A percentile compares a stretch with the other conserved stretches of the same genome.
phyloP scores from a whole-genome alignment of 2,888 invertebrate species.

The Lasiommata megera region DNA sequence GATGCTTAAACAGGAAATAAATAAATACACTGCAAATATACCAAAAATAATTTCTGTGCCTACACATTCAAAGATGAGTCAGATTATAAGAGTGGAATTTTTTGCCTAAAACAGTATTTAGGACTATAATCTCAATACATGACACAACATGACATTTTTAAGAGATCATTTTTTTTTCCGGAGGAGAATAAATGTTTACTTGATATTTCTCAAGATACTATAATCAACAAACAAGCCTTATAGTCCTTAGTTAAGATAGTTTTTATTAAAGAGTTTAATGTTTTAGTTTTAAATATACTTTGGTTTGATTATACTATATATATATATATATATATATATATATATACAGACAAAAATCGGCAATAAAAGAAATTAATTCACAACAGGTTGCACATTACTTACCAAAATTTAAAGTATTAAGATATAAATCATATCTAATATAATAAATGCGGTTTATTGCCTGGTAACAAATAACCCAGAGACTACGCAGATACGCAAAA shows the following conservation, averaged over 20 bases:
- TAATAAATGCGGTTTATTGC: neutral
- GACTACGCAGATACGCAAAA: neutral
- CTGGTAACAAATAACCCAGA: constrained; percentile 1
- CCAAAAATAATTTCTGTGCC: neutral
- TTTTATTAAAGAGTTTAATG: too few species aligned
- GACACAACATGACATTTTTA: too few species aligned
- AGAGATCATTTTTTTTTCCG: too few species aligned
- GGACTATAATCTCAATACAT: too few species aligned
- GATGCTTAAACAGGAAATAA: neutral
- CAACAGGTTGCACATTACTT: too few species aligned
- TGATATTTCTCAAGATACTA: neutral
- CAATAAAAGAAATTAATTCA: neutral
- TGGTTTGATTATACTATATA: too few species aligned
- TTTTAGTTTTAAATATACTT: too few species aligned
- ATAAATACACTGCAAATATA: neutral
- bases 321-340: too few species aligned
- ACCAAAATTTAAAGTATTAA: neutral
- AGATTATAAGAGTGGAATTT: constrained; percentile 20
- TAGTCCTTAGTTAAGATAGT: too few species aligned
- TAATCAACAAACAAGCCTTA: too few species aligned
- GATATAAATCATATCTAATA: neutral
- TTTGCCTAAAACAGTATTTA: constrained; percentile 17
- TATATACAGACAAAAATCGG: neutral
- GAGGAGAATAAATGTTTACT: neutral
- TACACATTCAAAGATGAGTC: neutral